Percentiles rank a stretch among this genome's conserved stretches.
Conservation (phyloP, 2,113 vertebrate genomes). For the Pollimyrus isidori region DNA sequence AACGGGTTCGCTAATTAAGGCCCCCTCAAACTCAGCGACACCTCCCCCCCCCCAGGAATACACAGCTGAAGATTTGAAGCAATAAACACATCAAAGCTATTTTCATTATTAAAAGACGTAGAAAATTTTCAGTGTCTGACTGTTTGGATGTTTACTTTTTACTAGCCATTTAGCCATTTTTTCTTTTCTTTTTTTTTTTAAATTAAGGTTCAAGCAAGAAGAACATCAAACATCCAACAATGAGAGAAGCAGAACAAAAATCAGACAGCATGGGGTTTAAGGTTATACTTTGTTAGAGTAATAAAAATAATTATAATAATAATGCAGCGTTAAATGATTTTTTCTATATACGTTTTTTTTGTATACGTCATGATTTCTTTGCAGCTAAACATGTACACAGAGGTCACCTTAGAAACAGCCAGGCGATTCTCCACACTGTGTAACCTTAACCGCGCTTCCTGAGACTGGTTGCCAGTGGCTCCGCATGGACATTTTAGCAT, state of each 20-base stretch:
- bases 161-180: background rate
- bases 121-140: background rate
- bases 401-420: background rate
- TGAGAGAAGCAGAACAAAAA: background rate
- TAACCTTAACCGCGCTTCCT: background rate
- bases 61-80: background rate
- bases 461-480: background rate
- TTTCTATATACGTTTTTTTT: background rate
- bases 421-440: background rate
- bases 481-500: background rate
- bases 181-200: background rate
- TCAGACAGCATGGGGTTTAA: background rate
- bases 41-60: background rate
- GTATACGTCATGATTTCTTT: background rate
- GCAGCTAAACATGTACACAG: background rate
- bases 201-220: background rate
- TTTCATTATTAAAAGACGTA: background rate
- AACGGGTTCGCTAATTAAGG: constrained; percentile 5
- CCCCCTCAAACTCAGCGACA: background rate
- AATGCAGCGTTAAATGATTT: background rate
- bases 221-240: background rate
- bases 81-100: background rate
- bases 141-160: background rate
- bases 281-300: background rate
- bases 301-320: background rate